Conservation (phyloP, 1,140 invertebrate species). For the Aradophagus sp. region DNA sequence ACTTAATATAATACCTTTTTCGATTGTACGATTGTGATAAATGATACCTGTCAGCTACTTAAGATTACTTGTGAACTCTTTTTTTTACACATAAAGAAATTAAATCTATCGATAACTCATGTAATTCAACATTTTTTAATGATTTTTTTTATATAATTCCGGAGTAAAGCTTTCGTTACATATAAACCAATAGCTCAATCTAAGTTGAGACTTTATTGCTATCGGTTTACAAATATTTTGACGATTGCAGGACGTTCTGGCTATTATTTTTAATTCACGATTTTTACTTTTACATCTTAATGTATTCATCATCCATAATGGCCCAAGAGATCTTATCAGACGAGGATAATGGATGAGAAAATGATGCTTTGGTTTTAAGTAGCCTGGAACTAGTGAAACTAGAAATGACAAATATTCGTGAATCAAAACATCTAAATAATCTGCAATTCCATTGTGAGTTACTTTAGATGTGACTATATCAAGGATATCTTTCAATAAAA, state of each 20-base stretch:
- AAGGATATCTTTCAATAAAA: slow-evolving; percentile 11
- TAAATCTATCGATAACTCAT: background rate
- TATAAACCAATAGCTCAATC: slow-evolving; percentile 1
- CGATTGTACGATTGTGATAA: slow-evolving; percentile 3
- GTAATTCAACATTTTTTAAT: slow-evolving; percentile 1
- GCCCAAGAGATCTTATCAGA: slow-evolving; percentile 2
- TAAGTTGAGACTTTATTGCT: background rate
- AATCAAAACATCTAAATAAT: slow-evolving; percentile 6
- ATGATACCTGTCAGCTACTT: background rate
- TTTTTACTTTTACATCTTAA: background rate
- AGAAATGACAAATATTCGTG: slow-evolving; percentile 7
- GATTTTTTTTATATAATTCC: background rate
- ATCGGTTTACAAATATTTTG: background rate
- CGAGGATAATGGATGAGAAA: slow-evolving; percentile 1
- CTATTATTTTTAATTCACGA: background rate
- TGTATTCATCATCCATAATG: slow-evolving; percentile 3
- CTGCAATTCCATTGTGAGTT: slow-evolving; percentile 7
- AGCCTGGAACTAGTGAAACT: slow-evolving; percentile 12
- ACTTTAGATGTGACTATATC: slow-evolving; percentile 9
- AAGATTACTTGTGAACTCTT: background rate
- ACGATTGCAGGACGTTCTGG: slow-evolving; percentile 1
- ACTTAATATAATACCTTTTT: slow-evolving; percentile 2
- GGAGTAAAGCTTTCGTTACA: background rate
- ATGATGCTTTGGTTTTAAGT: slow-evolving; percentile 14
- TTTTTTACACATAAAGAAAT: background rate